Evolutionary conservation across 1,140 invertebrate species (phyloP), one percentile per base, ranked within the genome.

Genomic region (Drosophila athabasca): DNA sequence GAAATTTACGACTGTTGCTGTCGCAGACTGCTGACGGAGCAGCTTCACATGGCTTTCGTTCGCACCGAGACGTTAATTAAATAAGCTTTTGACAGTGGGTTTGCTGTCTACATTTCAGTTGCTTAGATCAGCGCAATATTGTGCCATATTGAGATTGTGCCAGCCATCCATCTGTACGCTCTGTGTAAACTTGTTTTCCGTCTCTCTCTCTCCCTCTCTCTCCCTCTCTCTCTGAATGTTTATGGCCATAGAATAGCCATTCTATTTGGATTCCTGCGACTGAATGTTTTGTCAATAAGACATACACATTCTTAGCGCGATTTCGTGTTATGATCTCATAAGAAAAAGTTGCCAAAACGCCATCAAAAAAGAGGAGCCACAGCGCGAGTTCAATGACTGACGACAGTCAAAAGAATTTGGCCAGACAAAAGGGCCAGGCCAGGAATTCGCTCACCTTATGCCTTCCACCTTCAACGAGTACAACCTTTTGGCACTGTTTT

Each of bases 291-390:
- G 79, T 87, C 82, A 88, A 88, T 88, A 57, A 19, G 17, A 26
- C 64, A 49, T 45, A 52, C 43, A 62, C 74, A 73, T 57, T 53
- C 58, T 59, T 58, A 48, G 58, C 50, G 41, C 68, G 57, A 73
- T 70, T 81, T 70, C 68, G 60, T 87, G 68, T 54, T 72, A 82
- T 87, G 78, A 87, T 87, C 82, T 87, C 82, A 87, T 87, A 87
- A 65, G 65, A 82, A 83, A 88, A 79, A 79, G 82, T 87, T 88
- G 62, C 60, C 50, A 75, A 69, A 73, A 57, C 19, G 26, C 22
- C 17, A 53, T 19, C 26, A 26, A 26, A 74, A 59, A 52, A 31
- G 15, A 76, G 62, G 57, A 73, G 17, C 39, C 31, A 46, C 13
- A 57, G 15, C 46, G 24, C 22, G 70, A 76, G 82, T 87, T 87